These are phyloP conservation scores for Gobio gobio DNA, from an alignment of 2,113 vertebrate species.

Conservation along the genomic window DNA sequence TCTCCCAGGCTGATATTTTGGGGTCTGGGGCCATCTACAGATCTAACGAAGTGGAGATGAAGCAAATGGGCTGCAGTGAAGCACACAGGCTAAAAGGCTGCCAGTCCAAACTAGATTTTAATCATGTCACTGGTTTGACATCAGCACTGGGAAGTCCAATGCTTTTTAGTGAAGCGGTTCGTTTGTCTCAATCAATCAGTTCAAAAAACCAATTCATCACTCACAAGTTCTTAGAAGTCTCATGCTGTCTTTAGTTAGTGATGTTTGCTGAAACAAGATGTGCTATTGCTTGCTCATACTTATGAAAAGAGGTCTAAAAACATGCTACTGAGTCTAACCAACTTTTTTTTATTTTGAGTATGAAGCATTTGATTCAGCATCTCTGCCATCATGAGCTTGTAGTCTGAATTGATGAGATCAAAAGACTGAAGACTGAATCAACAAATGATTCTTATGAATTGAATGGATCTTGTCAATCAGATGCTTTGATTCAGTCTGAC, in stretches of 20 bases:
- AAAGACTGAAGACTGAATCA: not conserved
- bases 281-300: not conserved
- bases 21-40: slow-evolving; percentile 12
- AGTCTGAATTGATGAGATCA: not conserved
- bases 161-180: not conserved
- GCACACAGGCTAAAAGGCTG: slow-evolving; percentile 16
- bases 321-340: not conserved
- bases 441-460: not conserved
- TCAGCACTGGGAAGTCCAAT: slow-evolving; percentile 6
- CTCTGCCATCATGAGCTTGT: not conserved
- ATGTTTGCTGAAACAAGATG: too few species aligned
- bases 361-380: not conserved
- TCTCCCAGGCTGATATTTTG: slow-evolving; percentile 11
- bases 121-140: slow-evolving; percentile 21
- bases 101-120: slow-evolving; percentile 37
- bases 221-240: not conserved
- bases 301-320: not conserved
- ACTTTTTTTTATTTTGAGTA: not conserved
- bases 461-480: not conserved
- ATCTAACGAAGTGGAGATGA: slow-evolving; percentile 37
- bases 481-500: not conserved
- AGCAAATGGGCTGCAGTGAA: slow-evolving; percentile 40
- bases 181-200: slow-evolving; percentile 3
- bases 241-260: not conserved
- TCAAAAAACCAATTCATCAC: not conserved